phyloP scores from a whole-genome alignment of 1,140 invertebrate genomes.

The Metopolophium dirhodum region DNA sequence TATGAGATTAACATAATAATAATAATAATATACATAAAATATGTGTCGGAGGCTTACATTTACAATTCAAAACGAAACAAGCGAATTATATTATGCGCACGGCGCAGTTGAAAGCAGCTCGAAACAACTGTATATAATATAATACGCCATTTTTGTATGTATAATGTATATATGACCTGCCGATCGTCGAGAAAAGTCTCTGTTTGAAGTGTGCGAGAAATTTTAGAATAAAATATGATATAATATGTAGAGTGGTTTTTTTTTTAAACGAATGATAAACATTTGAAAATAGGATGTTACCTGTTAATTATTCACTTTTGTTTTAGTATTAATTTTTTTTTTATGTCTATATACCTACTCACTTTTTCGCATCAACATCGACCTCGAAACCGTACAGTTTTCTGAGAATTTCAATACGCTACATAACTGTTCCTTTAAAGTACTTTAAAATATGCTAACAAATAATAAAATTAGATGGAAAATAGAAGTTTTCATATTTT shows the following conservation, averaged over 20 bases:
- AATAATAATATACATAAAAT: neutral
- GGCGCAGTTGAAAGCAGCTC: neutral
- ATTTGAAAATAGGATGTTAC: neutral
- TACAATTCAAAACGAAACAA: slow-evolving; percentile 35
- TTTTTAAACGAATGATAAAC: neutral
- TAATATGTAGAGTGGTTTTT: neutral
- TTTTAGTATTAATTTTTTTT: neutral
- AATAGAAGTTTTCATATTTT: neutral
- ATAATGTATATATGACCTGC: too few species aligned
- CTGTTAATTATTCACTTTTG: neutral
- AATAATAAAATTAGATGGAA: neutral
- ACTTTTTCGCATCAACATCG: neutral
- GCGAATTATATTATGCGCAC: neutral
- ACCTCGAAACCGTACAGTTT: neutral
- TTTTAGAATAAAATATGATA: neutral
- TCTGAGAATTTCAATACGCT: neutral
- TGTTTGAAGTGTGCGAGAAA: neutral
- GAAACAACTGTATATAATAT: neutral
- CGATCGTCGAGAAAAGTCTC: neutral
- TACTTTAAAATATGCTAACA: neutral
- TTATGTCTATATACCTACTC: neutral
- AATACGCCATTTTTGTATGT: neutral
- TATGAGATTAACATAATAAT: slow-evolving; percentile 18
- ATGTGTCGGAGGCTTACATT: neutral
- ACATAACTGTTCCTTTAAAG: neutral